Percentiles rank a stretch among this genome's conserved stretches.
These are phyloP conservation scores for Podargus strigoides DNA, from an alignment of 2,797 vertebrate genomes.

Conservation along the genomic window DNA sequence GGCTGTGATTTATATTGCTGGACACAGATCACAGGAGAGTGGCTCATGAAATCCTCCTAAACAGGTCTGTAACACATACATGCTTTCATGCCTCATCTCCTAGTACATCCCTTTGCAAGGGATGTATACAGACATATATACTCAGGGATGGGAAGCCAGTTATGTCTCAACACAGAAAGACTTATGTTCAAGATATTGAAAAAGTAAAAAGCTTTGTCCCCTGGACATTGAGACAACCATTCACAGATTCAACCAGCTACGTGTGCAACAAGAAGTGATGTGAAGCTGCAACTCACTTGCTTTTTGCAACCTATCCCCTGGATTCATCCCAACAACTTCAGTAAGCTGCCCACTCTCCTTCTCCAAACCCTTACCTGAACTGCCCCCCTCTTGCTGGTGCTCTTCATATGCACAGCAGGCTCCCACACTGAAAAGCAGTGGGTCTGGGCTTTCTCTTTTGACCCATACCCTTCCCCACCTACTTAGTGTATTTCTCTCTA, in stretches of 20 bases:
- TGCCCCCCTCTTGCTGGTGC: background rate
- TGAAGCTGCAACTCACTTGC: background rate
- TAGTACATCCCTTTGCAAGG: background rate
- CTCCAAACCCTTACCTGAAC: background rate
- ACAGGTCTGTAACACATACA: rapidly evolving
- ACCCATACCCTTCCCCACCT: background rate
- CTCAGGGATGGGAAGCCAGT: background rate
- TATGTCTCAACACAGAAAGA: background rate
- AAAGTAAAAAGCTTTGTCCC: background rate
- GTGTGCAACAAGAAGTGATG: background rate
- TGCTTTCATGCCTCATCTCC: background rate
- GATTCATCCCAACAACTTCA: background rate
- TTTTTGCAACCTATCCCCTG: background rate
- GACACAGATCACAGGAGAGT: background rate
- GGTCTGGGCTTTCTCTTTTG: background rate
- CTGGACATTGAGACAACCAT: background rate
- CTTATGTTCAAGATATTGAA: background rate
- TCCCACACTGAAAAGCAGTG: background rate
- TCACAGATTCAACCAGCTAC: background rate
- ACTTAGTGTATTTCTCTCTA: background rate
- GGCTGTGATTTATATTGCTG: background rate
- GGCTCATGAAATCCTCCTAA: background rate
- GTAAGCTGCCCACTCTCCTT: background rate
- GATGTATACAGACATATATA: background rate
- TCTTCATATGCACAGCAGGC: background rate